A percentile compares a stretch with the other conserved stretches of the same genome.
Conservation (phyloP, 2,113 vertebrate species). For the Heliornis fulica region DNA sequence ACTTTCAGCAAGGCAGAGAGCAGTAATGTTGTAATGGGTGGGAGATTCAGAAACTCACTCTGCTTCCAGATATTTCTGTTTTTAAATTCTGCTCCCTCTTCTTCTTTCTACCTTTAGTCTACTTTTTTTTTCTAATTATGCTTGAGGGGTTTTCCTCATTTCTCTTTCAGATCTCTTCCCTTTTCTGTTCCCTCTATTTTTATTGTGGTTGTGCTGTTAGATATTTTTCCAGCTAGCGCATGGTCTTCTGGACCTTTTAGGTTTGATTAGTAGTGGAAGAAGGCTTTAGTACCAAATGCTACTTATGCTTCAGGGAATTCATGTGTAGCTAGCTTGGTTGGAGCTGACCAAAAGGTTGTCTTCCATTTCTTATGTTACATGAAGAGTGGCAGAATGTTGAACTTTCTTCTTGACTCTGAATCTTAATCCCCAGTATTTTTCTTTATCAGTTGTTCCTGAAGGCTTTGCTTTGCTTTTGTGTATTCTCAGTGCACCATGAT, state of each 20-base stretch:
- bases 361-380: background rate
- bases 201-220: background rate
- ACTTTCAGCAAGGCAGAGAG: background rate
- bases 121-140: background rate
- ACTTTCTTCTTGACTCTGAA: background rate
- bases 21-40: background rate
- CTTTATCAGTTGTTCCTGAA: background rate
- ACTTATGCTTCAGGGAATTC: background rate
- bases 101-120: background rate
- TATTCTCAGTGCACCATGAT: background rate
- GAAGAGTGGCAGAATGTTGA: background rate
- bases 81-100: background rate
- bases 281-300: background rate
- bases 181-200: background rate
- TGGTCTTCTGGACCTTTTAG: background rate
- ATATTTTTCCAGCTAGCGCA: background rate
- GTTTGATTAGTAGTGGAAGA: background rate
- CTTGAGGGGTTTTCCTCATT: background rate
- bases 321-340: background rate
- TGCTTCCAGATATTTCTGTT: accelerated
- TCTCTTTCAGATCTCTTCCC: background rate
- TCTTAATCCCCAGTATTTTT: background rate
- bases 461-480: background rate
- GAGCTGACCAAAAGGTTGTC: background rate
- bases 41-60: background rate